Conservation (phyloP, 2,113 vertebrate genomes). For the Conger conger region DNA sequence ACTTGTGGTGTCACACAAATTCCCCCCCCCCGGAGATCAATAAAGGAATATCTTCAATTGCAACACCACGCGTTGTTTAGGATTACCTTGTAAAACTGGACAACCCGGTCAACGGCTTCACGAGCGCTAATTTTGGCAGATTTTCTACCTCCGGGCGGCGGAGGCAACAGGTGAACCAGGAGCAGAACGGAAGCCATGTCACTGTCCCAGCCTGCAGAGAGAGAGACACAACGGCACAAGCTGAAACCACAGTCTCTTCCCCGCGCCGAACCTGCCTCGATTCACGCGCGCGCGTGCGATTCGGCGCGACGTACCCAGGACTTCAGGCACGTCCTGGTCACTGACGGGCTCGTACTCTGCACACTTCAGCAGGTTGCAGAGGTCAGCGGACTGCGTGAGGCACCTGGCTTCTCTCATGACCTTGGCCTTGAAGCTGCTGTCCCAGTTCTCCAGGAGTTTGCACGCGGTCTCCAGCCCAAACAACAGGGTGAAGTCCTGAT, state of each 20-base stretch:
- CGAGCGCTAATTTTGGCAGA: constrained; percentile 28
- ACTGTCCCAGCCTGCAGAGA: constrained; percentile 22
- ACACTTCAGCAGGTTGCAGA: constrained; percentile 16
- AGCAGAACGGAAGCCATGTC: constrained; percentile 28
- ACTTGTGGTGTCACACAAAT: too few relatives aligned
- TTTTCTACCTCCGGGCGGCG: constrained; percentile 16
- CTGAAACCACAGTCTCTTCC: neutral
- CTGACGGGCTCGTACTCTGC: neutral
- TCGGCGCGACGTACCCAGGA: neutral
- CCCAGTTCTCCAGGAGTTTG: constrained; percentile 35
- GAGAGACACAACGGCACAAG: neutral
- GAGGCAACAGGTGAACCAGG: constrained; percentile 24
- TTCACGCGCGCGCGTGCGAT: neutral
- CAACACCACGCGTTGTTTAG: neutral
- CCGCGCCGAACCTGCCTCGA: too few relatives aligned
- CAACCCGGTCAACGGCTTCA: constrained; percentile 26
- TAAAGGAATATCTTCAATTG: too few relatives aligned
- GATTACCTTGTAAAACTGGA: constrained; percentile 26
- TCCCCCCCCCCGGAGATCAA: too few relatives aligned
- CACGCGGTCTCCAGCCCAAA: constrained; percentile 29
- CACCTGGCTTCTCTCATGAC: constrained; percentile 27
- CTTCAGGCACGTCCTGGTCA: constrained; percentile 6
- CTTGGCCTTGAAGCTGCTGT: constrained; percentile 25
- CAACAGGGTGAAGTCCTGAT: constrained; percentile 29
- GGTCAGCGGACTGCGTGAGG: constrained; percentile 23